Conservation (phyloP, 2,797 vertebrate species). For the Clarias laeviceps region DNA sequence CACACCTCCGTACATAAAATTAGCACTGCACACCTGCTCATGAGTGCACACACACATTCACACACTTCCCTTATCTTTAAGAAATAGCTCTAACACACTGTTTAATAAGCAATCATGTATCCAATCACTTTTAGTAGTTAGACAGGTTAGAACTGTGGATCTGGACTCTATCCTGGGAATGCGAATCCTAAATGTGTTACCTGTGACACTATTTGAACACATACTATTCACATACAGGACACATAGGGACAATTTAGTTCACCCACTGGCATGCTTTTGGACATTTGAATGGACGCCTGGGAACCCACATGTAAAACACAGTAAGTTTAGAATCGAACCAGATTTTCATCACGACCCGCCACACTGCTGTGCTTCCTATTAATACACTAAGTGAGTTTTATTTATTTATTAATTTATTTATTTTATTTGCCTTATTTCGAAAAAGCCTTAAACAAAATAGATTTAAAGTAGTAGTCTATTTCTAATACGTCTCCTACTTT, state of each 20-base stretch:
- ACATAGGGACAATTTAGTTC: not conserved
- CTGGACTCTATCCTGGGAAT: not conserved
- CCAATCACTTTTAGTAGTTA: not conserved
- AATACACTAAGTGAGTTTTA: not conserved
- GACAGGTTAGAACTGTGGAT: not conserved
- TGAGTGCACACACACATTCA: not conserved
- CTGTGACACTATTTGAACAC: not conserved
- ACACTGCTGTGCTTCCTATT: not conserved
- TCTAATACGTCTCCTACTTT: not conserved
- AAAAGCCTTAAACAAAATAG: not conserved
- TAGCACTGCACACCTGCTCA: not conserved
- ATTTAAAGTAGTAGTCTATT: not conserved
- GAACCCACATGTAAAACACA: not conserved
- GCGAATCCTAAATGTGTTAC: not conserved
- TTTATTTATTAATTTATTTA: not conserved
- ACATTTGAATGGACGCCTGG: not conserved
- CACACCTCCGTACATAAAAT: not conserved
- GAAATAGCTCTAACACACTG: not conserved
- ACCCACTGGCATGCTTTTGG: not conserved
- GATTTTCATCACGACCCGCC: not conserved
- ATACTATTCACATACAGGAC: not conserved
- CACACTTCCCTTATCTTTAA: constrained; percentile 3
- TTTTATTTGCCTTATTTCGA: not conserved
- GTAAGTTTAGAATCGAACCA: not conserved
- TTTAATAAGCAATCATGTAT: not conserved